Evolutionary conservation across 2,888 invertebrate genomes (phyloP).

Genomic region (Ectemnius lituratus): DNA sequence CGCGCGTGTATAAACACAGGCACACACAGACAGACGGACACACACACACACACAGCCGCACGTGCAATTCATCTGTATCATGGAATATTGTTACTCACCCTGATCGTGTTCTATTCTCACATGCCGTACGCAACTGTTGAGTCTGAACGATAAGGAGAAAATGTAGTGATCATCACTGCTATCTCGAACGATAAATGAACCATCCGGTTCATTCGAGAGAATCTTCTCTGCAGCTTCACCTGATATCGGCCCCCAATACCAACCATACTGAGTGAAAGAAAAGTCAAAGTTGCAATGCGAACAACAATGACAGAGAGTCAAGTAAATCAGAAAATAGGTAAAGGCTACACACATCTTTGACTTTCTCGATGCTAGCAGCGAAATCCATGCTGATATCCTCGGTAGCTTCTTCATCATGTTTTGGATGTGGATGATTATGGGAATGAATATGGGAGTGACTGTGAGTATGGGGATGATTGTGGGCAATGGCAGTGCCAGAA

Average conservation of each 20-base stretch:
- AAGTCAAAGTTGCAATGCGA: slow-evolving; percentile 12
- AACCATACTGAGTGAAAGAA: slow-evolving; percentile 85
- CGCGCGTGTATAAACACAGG: too few relatives aligned
- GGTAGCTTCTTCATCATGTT: slow-evolving; percentile 77
- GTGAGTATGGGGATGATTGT: too few relatives aligned
- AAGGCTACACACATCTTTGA: slow-evolving; percentile 89
- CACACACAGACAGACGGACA: not conserved
- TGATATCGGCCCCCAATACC: slow-evolving; percentile 97
- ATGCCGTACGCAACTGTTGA: slow-evolving; percentile 93
- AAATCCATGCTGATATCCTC: slow-evolving; percentile 87
- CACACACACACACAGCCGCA: not conserved
- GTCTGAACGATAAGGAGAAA: slow-evolving; percentile 94
- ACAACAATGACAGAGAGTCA: not conserved
- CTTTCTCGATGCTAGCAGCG: slow-evolving; percentile 94
- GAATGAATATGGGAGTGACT: too few relatives aligned
- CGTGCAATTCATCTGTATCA: too few relatives aligned
- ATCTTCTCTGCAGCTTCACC: slow-evolving; percentile 95
- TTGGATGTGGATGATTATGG: slow-evolving; percentile 64
- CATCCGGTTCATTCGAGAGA: slow-evolving; percentile 93
- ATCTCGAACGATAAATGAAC: slow-evolving; percentile 95
- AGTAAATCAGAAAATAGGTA: not conserved
- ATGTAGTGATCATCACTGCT: slow-evolving; percentile 97
- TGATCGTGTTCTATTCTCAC: slow-evolving; percentile 97
- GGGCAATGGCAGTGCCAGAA: not conserved
- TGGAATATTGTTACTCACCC: slow-evolving; percentile 79